Evolutionary conservation across 2,888 invertebrate species (phyloP), one percentile per base, ranked within the genome.

Genomic region (Rhyacophila evoluta): DNA sequence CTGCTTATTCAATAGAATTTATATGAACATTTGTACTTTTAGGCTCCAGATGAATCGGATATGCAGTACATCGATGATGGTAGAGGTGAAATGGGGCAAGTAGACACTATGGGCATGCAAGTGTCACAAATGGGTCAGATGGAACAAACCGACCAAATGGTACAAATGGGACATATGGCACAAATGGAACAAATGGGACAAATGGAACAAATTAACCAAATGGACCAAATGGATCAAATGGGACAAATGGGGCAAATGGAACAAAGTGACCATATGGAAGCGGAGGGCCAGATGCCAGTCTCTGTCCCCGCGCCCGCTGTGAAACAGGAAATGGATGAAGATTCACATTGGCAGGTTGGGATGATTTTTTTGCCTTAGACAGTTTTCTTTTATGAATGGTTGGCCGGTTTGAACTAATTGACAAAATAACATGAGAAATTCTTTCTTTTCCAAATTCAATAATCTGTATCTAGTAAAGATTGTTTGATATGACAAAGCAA

Each of bases 301-400:
- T 25, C 55, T 2, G 55, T 27, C 15, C 78, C 67, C 5, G 29
- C 27, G n/a, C 73, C 67, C 1, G 19, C 85, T 3, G 88, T 89
- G 84, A 89, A 90, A 79, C 89, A 89, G 79, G 89, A 90, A 83
- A 89, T 89, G 29, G 89, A 89, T 72, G 79, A 81, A 25, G 12
- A 33, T 37, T 79, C 75, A 12, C 89, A 87, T 78, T 90, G 89
- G 89, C 89, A 89, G 89, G 89, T 89, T 76, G 37, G 19, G n/a
- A n/a, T n/a, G n/a, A n/a, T n/a, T n/a, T n/a, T n/a, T n/a, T n/a
- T n/a, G n/a, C n/a, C n/a, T n/a, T n/a, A n/a, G n/a, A n/a, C n/a
- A n/a, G n/a, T n/a, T n/a, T n/a, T n/a, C n/a, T n/a, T n/a, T n/a
- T n/a, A n/a, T n/a, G n/a, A n/a, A n/a, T n/a, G n/a, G n/a, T n/a